Conservation (phyloP, 1,140 invertebrate species). For the Marisa cornuarietis region DNA sequence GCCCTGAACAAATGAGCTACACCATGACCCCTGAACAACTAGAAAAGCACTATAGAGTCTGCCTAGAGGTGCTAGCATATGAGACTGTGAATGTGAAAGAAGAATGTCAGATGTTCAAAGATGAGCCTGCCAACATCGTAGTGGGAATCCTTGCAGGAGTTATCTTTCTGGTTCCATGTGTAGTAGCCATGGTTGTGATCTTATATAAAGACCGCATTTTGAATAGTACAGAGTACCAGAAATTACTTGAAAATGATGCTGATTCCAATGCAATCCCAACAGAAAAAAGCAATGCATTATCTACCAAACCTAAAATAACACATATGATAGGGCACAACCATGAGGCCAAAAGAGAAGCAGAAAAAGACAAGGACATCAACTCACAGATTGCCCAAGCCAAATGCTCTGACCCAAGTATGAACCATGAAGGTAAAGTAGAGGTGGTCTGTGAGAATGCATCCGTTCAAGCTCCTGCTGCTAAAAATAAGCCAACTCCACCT, state of each 20-base stretch:
- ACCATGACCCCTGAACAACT: neutral
- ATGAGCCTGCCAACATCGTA: conserved; percentile 28
- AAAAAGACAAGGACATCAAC: too few species aligned
- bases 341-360: too few species aligned
- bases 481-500: too few species aligned
- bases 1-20: neutral
- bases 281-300: too few species aligned
- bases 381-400: too few species aligned
- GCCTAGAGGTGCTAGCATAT: conserved; percentile 21
- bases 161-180: conserved; percentile 48
- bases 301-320: too few species aligned
- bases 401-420: too few species aligned
- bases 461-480: too few species aligned
- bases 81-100: conserved; percentile 10
- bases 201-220: conserved; percentile 39
- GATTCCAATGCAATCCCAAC: too few species aligned
- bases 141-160: conserved; percentile 51
- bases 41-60: conserved; percentile 20
- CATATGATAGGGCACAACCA: too few species aligned
- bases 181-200: conserved; percentile 35
- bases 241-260: neutral
- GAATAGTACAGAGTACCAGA: conserved; percentile 14
- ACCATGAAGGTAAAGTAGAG: too few species aligned
- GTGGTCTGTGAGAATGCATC: too few species aligned
- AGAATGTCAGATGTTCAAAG: conserved; percentile 13